Percentiles rank a stretch among this genome's conserved stretches.
Conservation (phyloP, 2,113 vertebrate genomes). For the Scomber japonicus region DNA sequence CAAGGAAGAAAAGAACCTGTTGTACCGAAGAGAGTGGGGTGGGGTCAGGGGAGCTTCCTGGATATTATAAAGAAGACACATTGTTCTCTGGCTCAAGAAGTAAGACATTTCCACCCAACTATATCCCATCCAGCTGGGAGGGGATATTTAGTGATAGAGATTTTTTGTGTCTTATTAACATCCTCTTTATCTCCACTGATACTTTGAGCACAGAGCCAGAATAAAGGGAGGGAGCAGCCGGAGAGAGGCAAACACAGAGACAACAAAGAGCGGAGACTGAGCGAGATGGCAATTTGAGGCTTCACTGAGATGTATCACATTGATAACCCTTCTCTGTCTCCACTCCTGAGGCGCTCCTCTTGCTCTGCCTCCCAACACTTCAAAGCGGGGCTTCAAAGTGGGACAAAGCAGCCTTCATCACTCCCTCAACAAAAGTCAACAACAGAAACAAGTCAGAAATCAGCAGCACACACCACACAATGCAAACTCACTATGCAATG, state of each 20-base stretch:
- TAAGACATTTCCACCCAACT: conserved; percentile 1
- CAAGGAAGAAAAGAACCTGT: conserved; percentile 5
- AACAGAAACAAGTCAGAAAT: background rate
- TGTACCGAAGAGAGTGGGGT: background rate
- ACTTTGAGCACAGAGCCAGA: background rate
- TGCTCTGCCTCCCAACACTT: conserved; percentile 38
- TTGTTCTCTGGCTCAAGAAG: background rate
- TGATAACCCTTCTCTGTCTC: conserved; percentile 28
- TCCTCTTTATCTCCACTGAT: conserved; percentile 9
- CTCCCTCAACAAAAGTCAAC: conserved; percentile 20
- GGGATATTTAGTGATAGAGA: conserved; percentile 15
- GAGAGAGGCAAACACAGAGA: background rate
- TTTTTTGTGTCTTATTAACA: conserved; percentile 18
- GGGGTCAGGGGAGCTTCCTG: background rate
- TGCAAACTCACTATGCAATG: background rate
- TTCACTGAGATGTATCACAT: background rate
- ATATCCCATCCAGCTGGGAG: conserved; percentile 14
- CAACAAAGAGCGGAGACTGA: conserved; percentile 9
- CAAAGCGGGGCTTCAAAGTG: conserved; percentile 67
- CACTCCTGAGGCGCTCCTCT: conserved; percentile 22
- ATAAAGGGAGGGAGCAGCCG: conserved; percentile 11
- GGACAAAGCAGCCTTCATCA: conserved; percentile 52
- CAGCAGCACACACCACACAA: conserved; percentile 4
- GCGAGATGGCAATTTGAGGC: background rate
- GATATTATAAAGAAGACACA: background rate